These are phyloP conservation scores for Schizopygopsis pylzovi DNA, from an alignment of 2,797 vertebrate genomes.

Conservation along the genomic window DNA sequence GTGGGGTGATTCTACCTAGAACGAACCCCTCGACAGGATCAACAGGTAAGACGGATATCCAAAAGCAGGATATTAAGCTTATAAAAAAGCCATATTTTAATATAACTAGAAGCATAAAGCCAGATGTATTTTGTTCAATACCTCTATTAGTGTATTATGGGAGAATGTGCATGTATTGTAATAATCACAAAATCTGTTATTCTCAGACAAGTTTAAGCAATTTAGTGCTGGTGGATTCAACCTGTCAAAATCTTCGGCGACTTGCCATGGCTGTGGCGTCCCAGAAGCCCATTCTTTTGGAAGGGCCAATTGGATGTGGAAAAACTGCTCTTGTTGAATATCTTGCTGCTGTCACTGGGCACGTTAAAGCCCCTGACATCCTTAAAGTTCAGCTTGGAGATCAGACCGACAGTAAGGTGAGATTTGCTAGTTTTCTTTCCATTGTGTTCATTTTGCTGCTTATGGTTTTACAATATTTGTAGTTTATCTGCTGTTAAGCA, in stretches of 20 bases:
- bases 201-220: constrained; percentile 60
- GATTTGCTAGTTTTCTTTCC: not conserved
- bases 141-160: not conserved
- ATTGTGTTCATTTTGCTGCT: not conserved
- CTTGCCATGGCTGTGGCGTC: constrained; percentile 90
- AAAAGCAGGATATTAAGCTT: not conserved
- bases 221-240: constrained; percentile 90
- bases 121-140: not conserved
- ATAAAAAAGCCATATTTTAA: not conserved
- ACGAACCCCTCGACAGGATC: constrained; percentile 63
- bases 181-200: not conserved
- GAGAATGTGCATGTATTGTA: not conserved
- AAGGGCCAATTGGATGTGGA: constrained; percentile 95
- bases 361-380: constrained; percentile 85
- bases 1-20: constrained; percentile 88
- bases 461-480: not conserved
- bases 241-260: constrained; percentile 87
- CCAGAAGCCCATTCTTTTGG: constrained; percentile 89
- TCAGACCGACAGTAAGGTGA: constrained; percentile 99
- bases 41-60: constrained; percentile 73
- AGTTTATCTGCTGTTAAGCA: not conserved
- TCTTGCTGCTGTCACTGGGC: constrained; percentile 88
- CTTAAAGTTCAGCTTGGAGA: constrained; percentile 97
- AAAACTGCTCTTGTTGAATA: constrained; percentile 94
- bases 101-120: not conserved